Evolutionary conservation across 2,797 vertebrate genomes (phyloP).

Genomic region (Acomys russatus): DNA sequence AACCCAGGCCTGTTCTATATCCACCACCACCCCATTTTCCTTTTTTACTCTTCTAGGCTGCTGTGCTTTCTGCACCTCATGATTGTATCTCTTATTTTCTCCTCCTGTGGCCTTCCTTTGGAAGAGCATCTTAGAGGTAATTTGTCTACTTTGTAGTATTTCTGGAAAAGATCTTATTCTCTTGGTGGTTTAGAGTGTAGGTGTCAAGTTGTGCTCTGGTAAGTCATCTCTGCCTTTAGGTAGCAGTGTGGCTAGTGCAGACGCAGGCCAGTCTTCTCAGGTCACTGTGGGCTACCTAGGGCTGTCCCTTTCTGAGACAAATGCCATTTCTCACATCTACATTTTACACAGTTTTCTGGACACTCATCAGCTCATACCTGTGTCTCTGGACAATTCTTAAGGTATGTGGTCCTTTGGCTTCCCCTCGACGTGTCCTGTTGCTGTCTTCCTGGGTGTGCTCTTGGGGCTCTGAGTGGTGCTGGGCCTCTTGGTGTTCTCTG

Average conservation of each 20-base stretch:
- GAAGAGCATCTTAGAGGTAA: constrained; percentile 44
- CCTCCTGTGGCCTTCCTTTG: constrained; percentile 23
- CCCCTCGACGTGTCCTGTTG: neutral
- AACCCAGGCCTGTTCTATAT: no score
- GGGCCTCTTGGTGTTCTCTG: constrained; percentile 27
- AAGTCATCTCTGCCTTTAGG: neutral
- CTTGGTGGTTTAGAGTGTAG: constrained; percentile 26
- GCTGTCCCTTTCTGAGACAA: constrained; percentile 24
- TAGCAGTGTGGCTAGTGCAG: neutral
- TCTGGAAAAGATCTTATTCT: constrained; percentile 31
- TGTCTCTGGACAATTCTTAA: neutral
- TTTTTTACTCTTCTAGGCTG: neutral
- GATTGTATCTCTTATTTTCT: constrained; percentile 53
- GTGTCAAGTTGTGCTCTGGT: neutral
- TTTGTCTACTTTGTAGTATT: constrained; percentile 32
- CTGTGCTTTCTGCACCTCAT: neutral
- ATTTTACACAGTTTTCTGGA: neutral
- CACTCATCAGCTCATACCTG: neutral
- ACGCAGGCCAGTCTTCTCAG: neutral
- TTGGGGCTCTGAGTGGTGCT: neutral
- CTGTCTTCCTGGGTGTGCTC: neutral
- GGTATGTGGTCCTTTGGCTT: constrained; percentile 1
- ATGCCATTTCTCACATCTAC: constrained; percentile 18
- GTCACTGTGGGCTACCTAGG: neutral
- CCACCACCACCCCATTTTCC: neutral